Base-by-base conservation (phyloP, 30 jellyfish, hydroid and myxozoan genomes). In the Chrysaora quinquecirrha region DNA sequence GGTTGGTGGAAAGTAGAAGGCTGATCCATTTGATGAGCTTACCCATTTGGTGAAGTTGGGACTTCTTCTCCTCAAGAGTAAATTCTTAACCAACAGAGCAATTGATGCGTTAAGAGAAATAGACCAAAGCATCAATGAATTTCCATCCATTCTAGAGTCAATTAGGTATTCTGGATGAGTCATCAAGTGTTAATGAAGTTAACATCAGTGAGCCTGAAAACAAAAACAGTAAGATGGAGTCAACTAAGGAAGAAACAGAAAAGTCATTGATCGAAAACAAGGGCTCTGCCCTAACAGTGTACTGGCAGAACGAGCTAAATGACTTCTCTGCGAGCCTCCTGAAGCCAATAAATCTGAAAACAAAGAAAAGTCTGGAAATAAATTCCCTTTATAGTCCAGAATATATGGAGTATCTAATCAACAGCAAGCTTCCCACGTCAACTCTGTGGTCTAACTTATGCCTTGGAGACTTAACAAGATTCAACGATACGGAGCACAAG, bases 401-500 rank as follows among this genome's bases (percentile, higher is more conserved):
- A 64, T 64, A 64, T 32, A 7, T 64, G 54, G 76, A 64, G 21
- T 64, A 64, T 32, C 49, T 64, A 2, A 18, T 22, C n/a, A 32
- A 64, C 21, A 16, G 52, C 24, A 64, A 64, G 50, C 52, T 32
- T 56, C 68, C 68, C 9, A 64, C 76, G 2, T 10, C 52, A 3
- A 64, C 50, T 4, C 19, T 58, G 19, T 64, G 3, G 76, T 7
- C 52, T 2, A 64, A 64, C 20, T 19, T 64, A 7, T 14, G 7
- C 20, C 48, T 64, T 7, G 76, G 76, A 64, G 60, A 64, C 20
- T 32, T 64, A 64, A 32, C 76, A 9, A 27, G 76, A 18, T 64
- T 18, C 52, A 29, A 64, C 24, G 52, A 60, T 3, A 6, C 6
- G 54, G 54, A 38, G 54, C 14, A 38, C 14, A 38, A 38, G 54